Base-by-base conservation (phyloP, 2,797 vertebrate genomes). In the Brachymystax lenok region DNA sequence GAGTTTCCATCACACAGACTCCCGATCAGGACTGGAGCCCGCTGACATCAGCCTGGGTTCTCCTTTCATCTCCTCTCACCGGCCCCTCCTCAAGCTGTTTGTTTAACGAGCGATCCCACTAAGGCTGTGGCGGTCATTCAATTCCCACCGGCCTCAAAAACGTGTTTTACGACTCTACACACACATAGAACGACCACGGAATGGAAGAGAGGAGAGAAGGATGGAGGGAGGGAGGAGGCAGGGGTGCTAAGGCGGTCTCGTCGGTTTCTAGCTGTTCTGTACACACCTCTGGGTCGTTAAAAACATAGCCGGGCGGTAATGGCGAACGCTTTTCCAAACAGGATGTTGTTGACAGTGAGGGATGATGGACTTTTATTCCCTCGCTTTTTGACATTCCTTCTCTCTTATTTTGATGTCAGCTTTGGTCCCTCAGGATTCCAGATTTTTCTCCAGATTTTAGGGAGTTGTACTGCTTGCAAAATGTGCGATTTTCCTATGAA, bases 21-120 rank as follows among this genome's bases (percentile, higher is more conserved):
- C n/a, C 54, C 54, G 17, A 2, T 19, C 52, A 19, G 52, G 52
- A 46, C 40, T 46, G 40, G 40, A 13, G 40, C 52, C 16, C 16
- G 52, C 4, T 56, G 52, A 59, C 19, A 21, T 21, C 19, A 21
- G 56, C 56, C 56, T 59, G 56, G 7, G 19, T 59, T n/a, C 56
- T 59, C 56, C 56, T 59, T 59, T 21, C 19, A 19, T 66, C 63
- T 66, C 63, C 28, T 77, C 79, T 77, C 84, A 69, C 35, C 69
- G 80, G 73, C 27, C 79, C 30, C 80, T 81, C 73, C 33, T 71
- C 77, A 77, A 81, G 78, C 75, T 52, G 63, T 78, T 79, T 75
- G 73, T 85, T 84, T 84, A 77, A 82, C 27, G 2, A 76, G 46
- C 54, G 46, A 54, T 74, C 63, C 73, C 73, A 76, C 5, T 75